A percentile compares a stretch with the other conserved stretches of the same genome.
Evolutionary conservation across 2,113 vertebrate genomes (phyloP).

Genomic region (Indicator indicator): DNA sequence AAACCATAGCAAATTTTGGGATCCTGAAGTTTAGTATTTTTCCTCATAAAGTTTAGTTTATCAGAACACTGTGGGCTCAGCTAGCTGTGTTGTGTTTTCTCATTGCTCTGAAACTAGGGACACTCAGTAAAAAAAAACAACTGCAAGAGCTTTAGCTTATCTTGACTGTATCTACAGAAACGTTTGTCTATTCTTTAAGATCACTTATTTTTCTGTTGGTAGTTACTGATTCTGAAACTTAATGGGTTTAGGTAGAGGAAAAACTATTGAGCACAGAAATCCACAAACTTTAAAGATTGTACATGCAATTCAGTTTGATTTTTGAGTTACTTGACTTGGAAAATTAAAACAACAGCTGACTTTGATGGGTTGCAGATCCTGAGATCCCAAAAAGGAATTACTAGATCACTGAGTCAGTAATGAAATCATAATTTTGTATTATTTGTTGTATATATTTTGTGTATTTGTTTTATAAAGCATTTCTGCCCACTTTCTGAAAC

Average conservation of each 20-base stretch:
- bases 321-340: background rate
- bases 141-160: background rate
- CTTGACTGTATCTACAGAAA: background rate
- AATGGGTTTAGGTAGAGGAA: background rate
- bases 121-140: background rate
- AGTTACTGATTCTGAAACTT: background rate
- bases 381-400: background rate
- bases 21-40: background rate
- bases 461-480: background rate
- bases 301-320: background rate
- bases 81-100: background rate
- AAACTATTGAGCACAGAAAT: background rate
- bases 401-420: background rate
- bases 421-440: background rate
- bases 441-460: background rate
- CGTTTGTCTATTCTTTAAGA: background rate
- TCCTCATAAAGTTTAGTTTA: background rate
- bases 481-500: background rate
- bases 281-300: background rate
- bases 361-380: background rate
- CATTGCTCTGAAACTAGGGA: background rate
- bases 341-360: background rate
- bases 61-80: background rate
- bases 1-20: background rate
- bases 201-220: background rate